Evolutionary conservation across 2,113 vertebrate species (phyloP).

Genomic region (Semnopithecus entellus): DNA sequence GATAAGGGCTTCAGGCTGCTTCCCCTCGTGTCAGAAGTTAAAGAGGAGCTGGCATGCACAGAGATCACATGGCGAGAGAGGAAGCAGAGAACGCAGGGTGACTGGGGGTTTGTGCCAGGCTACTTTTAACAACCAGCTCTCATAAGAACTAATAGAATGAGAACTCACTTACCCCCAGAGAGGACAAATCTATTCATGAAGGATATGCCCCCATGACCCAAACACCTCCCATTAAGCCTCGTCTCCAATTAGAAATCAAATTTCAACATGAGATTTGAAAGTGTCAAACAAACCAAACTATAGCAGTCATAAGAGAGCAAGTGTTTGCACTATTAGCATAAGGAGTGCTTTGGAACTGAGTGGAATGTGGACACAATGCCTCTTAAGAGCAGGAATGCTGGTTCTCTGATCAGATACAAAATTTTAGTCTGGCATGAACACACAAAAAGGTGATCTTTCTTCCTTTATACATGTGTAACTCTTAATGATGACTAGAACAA

Average conservation of each 20-base stretch:
- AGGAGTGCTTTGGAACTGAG: neutral
- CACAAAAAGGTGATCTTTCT: neutral
- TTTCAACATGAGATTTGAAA: neutral
- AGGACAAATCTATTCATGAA: neutral
- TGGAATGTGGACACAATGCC: neutral
- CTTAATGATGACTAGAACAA: conserved; percentile 37
- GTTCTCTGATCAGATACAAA: neutral
- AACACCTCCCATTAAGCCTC: neutral
- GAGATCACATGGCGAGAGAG: neutral
- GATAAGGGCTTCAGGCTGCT: neutral
- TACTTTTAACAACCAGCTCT: neutral
- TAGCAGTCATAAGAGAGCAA: neutral
- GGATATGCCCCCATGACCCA: neutral
- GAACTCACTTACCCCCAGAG: neutral
- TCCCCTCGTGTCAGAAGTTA: neutral
- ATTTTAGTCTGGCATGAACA: neutral
- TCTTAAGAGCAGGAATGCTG: neutral
- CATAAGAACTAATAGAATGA: neutral
- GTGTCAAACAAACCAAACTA: neutral
- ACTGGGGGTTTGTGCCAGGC: neutral
- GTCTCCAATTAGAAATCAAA: neutral
- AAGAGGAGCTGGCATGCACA: neutral
- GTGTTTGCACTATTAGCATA: neutral
- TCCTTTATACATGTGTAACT: neutral
- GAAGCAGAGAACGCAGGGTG: neutral